These are phyloP conservation scores for Cichladusa arquata DNA, from an alignment of 2,113 vertebrate species.

Conservation along the genomic window DNA sequence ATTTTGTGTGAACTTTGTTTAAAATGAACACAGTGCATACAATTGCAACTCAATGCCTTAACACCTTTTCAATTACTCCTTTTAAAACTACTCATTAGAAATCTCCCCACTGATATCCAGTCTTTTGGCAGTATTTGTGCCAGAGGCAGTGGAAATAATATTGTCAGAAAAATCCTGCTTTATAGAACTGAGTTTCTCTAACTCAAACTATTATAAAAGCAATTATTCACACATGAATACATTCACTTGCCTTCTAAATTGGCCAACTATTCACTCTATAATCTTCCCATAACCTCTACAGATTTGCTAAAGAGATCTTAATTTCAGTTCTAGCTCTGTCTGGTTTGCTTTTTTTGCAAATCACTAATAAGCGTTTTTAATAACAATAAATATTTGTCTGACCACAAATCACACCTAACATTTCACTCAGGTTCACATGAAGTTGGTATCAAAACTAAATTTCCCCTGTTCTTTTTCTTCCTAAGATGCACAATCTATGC, in stretches of 20 bases:
- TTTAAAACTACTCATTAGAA: conserved; percentile 13
- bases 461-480: neutral
- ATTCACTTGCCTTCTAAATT: conserved; percentile 43
- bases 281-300: conserved; percentile 41
- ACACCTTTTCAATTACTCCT: conserved; percentile 11
- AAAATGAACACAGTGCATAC: neutral
- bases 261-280: conserved; percentile 9
- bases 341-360: neutral
- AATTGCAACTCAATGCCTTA: neutral
- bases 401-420: neutral
- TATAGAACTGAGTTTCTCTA: conserved; percentile 3
- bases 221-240: conserved; percentile 62
- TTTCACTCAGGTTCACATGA: neutral
- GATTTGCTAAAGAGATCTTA: conserved; percentile 24
- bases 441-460: neutral
- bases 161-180: conserved; percentile 3
- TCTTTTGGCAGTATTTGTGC: conserved; percentile 17
- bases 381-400: neutral
- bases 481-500: neutral
- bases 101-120: neutral
- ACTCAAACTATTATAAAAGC: conserved; percentile 46
- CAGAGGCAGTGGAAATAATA: conserved; percentile 21
- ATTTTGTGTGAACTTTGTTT: neutral
- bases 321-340: neutral
- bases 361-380: neutral